A percentile compares a stretch with the other conserved stretches of the same genome.
phyloP scores from a whole-genome alignment of 2,797 vertebrate genomes.

The Fundulus diaphanus region DNA sequence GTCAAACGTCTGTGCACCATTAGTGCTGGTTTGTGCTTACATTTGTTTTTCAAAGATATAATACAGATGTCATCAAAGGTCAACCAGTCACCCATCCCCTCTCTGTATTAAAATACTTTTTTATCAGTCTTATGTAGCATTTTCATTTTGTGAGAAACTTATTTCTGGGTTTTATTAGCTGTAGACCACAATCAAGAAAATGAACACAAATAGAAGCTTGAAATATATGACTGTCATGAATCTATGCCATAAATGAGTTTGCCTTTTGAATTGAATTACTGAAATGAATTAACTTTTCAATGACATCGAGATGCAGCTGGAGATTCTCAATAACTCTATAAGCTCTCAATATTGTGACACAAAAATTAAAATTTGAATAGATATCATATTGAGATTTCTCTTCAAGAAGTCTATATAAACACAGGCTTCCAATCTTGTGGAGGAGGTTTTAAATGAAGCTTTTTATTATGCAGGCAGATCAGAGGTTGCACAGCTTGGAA shows the following conservation, averaged over 20 bases:
- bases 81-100: background rate
- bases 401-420: conserved; percentile 35
- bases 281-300: background rate
- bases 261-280: background rate
- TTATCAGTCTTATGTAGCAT: background rate
- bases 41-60: background rate
- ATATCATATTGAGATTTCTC: conserved; percentile 59
- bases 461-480: conserved; percentile 53
- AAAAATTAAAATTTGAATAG: conserved; percentile 58
- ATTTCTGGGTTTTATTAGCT: background rate
- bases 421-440: conserved; percentile 42
- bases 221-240: background rate
- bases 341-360: conserved; percentile 51
- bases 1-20: background rate
- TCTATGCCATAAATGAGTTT: background rate
- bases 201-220: background rate
- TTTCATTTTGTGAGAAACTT: background rate
- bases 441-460: conserved; percentile 60
- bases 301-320: background rate
- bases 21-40: background rate
- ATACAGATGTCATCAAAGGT: background rate
- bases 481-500: conserved; percentile 32
- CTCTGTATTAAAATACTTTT: background rate
- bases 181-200: background rate
- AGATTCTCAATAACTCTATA: conserved; percentile 49